A percentile compares a stretch with the other conserved stretches of the same genome.
Evolutionary conservation across 2,113 vertebrate species (phyloP).

Genomic region (Mustela nigripes): DNA sequence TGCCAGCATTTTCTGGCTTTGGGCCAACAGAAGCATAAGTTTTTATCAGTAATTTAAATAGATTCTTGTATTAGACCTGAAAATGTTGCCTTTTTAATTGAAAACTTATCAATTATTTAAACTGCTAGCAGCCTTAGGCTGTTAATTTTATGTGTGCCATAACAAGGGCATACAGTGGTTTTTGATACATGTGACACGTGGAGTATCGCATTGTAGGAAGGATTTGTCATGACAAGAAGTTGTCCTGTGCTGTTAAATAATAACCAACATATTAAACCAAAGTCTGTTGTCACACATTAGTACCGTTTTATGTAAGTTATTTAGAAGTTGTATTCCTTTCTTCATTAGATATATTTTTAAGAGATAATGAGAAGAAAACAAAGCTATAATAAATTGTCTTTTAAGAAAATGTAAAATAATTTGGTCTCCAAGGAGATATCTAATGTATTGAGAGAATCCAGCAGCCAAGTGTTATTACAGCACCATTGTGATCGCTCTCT

Average conservation of each 20-base stretch:
- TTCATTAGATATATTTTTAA: constrained; percentile 83
- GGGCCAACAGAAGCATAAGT: constrained; percentile 62
- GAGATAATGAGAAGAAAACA: constrained; percentile 84
- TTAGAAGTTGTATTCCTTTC: constrained; percentile 80
- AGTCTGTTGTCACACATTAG: constrained; percentile 72
- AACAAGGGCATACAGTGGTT: constrained; percentile 63
- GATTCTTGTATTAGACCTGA: constrained; percentile 78
- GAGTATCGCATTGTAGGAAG: not conserved
- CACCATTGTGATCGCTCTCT: constrained; percentile 74
- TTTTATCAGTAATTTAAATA: constrained; percentile 81
- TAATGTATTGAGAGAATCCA: constrained; percentile 83
- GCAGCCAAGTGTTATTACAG: constrained; percentile 81
- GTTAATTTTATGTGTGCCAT: constrained; percentile 77
- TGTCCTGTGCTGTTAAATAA: constrained; percentile 68
- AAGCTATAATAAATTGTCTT: constrained; percentile 85
- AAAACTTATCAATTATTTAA: constrained; percentile 86
- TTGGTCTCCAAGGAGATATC: constrained; percentile 84
- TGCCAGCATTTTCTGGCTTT: constrained; percentile 71
- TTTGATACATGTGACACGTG: constrained; percentile 67
- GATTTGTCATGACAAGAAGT: constrained; percentile 58
- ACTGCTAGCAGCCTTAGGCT: constrained; percentile 69
- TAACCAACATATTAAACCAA: constrained; percentile 67
- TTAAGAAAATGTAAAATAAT: constrained; percentile 85
- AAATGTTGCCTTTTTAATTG: constrained; percentile 84
- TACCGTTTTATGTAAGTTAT: constrained; percentile 77